A percentile compares a stretch with the other conserved stretches of the same genome.
These are phyloP conservation scores for Engystomops pustulosus DNA, from an alignment of 2,113 vertebrate genomes.

Conservation along the genomic window DNA sequence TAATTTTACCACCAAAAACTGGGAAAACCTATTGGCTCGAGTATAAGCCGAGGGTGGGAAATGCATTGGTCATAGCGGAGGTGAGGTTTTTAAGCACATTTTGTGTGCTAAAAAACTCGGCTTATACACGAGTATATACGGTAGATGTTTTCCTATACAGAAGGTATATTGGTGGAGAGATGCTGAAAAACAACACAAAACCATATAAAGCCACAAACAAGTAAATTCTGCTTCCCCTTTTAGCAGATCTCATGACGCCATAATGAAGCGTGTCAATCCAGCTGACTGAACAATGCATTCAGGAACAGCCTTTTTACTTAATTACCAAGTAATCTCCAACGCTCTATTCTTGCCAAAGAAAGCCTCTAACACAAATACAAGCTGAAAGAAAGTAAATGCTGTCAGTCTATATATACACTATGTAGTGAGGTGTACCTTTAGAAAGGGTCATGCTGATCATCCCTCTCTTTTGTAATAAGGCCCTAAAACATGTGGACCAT, in stretches of 20 bases:
- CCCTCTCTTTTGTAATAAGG: background rate
- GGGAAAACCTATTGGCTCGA: too few species aligned
- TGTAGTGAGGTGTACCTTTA: background rate
- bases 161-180: too few species aligned
- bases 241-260: background rate
- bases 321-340: slow-evolving; percentile 12
- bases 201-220: background rate
- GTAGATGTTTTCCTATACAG: too few species aligned
- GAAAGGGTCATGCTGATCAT: background rate
- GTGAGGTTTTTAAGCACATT: too few species aligned
- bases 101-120: too few species aligned
- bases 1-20: too few species aligned
- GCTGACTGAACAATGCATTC: background rate
- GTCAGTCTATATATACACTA: too few species aligned
- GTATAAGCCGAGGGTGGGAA: too few species aligned
- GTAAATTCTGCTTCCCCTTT: background rate
- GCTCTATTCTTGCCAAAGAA: background rate
- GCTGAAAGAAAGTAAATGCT: background rate
- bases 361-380: slow-evolving; percentile 16
- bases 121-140: too few species aligned
- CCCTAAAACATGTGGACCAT: background rate
- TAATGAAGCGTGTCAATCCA: slow-evolving; percentile 17
- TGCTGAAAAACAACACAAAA: background rate
- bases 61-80: too few species aligned
- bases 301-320: background rate